Percentiles rank a stretch among this genome's conserved stretches.
Evolutionary conservation across 2,888 invertebrate genomes (phyloP).

Genomic region (Micoletzkya japonica): DNA sequence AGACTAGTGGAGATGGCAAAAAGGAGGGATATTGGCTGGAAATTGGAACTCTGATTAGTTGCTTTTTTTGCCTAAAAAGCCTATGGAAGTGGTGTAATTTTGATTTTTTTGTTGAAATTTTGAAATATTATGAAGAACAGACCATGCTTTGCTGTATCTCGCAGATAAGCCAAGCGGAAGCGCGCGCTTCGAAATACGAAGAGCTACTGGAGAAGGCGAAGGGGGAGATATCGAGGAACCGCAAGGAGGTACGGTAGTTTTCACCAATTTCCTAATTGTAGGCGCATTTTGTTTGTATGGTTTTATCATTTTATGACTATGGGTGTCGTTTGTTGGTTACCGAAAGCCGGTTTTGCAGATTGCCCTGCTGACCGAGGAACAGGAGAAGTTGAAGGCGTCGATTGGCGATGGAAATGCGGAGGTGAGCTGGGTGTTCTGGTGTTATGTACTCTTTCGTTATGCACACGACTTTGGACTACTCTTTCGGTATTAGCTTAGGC

Average conservation of each 20-base stretch:
- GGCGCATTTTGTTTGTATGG: not conserved
- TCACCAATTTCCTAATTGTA: not conserved
- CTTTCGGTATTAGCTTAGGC: too few species aligned
- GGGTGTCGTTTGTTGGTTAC: not conserved
- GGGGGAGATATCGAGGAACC: constrained; percentile 41
- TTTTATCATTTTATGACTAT: not conserved
- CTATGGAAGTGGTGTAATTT: too few species aligned
- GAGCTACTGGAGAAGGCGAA: constrained; percentile 55
- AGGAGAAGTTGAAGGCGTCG: constrained; percentile 61
- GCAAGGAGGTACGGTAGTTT: constrained; percentile 18
- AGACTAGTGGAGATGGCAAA: not conserved
- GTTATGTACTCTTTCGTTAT: too few species aligned
- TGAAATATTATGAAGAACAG: not conserved
- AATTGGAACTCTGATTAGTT: too few species aligned
- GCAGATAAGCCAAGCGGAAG: constrained; percentile 1
- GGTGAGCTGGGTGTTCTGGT: too few species aligned
- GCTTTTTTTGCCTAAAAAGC: too few species aligned
- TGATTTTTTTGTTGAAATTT: not conserved
- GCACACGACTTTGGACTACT: too few species aligned
- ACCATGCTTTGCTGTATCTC: too few species aligned
- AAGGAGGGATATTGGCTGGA: too few species aligned
- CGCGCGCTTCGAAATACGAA: constrained; percentile 42
- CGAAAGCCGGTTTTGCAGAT: constrained; percentile 32
- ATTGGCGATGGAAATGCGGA: constrained; percentile 31
- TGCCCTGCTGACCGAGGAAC: constrained; percentile 61